A percentile compares a stretch with the other conserved stretches of the same genome.
These are phyloP conservation scores for Stegodyphus dumicola DNA, from an alignment of 1,140 invertebrate species.

Conservation along the genomic window DNA sequence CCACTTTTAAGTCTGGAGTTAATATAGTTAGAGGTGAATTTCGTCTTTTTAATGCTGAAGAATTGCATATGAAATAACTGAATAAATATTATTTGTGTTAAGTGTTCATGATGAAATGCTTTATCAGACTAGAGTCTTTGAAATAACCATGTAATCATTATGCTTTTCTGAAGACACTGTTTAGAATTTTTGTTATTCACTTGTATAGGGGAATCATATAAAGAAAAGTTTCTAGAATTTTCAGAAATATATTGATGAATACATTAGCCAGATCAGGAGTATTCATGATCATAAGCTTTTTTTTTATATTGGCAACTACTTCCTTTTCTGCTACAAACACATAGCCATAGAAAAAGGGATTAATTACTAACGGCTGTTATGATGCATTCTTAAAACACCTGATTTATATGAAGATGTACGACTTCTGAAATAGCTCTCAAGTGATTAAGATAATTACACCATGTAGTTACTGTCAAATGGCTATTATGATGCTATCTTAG, in stretches of 20 bases:
- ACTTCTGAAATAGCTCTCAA: no score
- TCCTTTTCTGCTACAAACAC: no score
- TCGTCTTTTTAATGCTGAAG: no score
- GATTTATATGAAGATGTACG: neutral
- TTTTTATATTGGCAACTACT: no score
- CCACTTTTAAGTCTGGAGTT: no score
- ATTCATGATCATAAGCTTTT: no score
- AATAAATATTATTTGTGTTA: neutral
- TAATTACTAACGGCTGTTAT: neutral
- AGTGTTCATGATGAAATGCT: slow-evolving; percentile 24
- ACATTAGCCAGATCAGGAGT: no score
- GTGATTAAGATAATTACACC: no score
- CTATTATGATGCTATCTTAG: slow-evolving; percentile 6
- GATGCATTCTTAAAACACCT: neutral
- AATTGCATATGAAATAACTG: neutral
- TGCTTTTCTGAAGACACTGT: slow-evolving; percentile 25
- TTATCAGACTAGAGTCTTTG: slow-evolving; percentile 5
- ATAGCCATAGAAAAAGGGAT: no score
- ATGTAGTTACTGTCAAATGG: neutral
- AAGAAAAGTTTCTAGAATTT: neutral
- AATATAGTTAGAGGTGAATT: no score
- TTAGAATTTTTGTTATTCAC: neutral
- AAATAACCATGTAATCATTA: slow-evolving; percentile 30
- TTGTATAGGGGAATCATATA: neutral
- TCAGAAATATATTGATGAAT: no score